phyloP scores from a whole-genome alignment of 2,888 invertebrate species.

The Chymomyza amoena region DNA sequence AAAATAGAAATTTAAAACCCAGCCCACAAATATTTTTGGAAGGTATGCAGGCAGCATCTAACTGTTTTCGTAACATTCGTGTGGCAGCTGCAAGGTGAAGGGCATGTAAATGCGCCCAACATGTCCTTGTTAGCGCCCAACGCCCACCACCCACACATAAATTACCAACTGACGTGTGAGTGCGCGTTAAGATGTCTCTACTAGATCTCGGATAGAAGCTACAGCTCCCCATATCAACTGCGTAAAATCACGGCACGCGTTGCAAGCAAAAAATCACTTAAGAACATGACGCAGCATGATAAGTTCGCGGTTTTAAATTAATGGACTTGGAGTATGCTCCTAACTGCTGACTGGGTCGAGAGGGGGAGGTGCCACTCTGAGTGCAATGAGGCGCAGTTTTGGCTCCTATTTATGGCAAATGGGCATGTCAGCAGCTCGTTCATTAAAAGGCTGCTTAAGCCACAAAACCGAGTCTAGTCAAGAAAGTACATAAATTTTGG shows the following conservation, averaged over 20 bases:
- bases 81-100: conserved; percentile 47
- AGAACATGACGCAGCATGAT: conserved; percentile 58
- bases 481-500: not conserved
- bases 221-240: not conserved
- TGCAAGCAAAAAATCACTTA: conserved; percentile 57
- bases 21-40: not conserved
- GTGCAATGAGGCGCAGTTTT: not conserved
- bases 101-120: conserved; percentile 27
- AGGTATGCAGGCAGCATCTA: not conserved
- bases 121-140: not conserved
- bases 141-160: not conserved
- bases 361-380: not conserved
- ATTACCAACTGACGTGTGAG: not conserved
- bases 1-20: not conserved
- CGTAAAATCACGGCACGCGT: conserved; percentile 51
- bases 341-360: not conserved
- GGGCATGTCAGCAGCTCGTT: not conserved
- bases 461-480: not conserved
- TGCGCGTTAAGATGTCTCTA: not conserved
- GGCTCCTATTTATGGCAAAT: not conserved
- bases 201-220: not conserved
- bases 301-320: conserved; percentile 63
- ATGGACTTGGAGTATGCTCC: conserved; percentile 38
- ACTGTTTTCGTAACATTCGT: not conserved
- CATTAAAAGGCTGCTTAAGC: not conserved